Conservation (phyloP, 2,113 vertebrate genomes). For the Rhinolophus sinicus region DNA sequence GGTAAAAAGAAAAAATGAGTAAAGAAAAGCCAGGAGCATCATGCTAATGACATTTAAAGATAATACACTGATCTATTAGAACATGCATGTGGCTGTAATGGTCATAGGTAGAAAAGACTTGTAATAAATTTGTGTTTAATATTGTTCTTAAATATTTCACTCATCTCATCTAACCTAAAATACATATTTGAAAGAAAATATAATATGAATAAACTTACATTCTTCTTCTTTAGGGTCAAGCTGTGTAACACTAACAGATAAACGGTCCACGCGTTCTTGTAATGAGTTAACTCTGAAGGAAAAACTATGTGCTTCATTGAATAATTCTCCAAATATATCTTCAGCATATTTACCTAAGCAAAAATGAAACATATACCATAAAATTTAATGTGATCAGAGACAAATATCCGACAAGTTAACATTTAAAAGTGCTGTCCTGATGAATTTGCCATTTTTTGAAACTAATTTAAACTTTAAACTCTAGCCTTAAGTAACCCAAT, state of each 20-base stretch:
- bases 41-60: neutral
- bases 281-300: conserved; percentile 99
- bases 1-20: neutral
- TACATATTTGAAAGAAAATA: neutral
- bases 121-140: conserved; percentile 1
- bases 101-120: neutral
- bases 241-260: conserved; percentile 98
- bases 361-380: conserved; percentile 43
- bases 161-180: neutral
- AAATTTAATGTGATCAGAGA: neutral
- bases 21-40: neutral
- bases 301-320: conserved; percentile 98
- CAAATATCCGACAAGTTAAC: neutral
- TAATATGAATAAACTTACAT: conserved; percentile 88
- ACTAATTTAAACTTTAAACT: neutral
- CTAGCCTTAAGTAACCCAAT: neutral
- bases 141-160: neutral
- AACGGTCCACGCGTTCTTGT: conserved; percentile 97
- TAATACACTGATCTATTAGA: neutral
- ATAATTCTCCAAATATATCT: conserved; percentile 98
- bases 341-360: conserved; percentile 98
- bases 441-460: neutral
- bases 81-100: neutral
- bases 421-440: neutral
- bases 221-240: conserved; percentile 99